Evolutionary conservation across 2,113 vertebrate species (phyloP), one percentile per base, ranked within the genome.

Genomic region (Varanus komodoensis): DNA sequence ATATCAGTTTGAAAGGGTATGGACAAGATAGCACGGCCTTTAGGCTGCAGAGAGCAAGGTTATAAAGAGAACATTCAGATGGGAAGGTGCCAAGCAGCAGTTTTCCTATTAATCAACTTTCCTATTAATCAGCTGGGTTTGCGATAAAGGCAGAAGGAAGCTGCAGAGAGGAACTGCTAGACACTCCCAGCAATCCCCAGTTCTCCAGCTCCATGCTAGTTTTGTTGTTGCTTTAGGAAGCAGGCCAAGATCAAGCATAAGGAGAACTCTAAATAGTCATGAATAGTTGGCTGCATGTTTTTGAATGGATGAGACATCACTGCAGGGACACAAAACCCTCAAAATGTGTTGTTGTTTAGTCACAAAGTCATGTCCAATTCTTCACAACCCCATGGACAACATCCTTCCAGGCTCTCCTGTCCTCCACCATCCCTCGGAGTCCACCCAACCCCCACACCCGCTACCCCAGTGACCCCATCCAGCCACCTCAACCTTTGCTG

Each of bases 141-240:
- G 93, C 93, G 95, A 97, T 96, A 95, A 95, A 91, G 94, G 90
- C 97, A 97, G 97, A 98, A 98, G 96, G 94, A 93, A 92, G 92
- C 90, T 84, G 92, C 78, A 92, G 90, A 96, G 94, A 96, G 95
- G 96, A 85, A 95, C 89, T 89, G 89, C 82, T 93, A 89, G 95
- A 91, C 92, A 88, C 94, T 96, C 94, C 94, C 95, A 97, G 97
- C 94, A 97, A 97, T 95, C 92, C 93, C 88, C 89, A 92, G 91
- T 90, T 93, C 92, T 92, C 93, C 87, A 91, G 87, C 92, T 94
- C 89, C 95, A 83, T 83, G 8, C 27, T 89, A 92, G 86, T 87
- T 93, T 91, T 69, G 88, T 71, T 93, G 91, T 94, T 91, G 88
- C 93, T 95, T 93, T 96, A 94, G 94, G 96, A 96, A 50, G 87